A percentile compares a stretch with the other conserved stretches of the same genome.
phyloP scores from a whole-genome alignment of 2,113 vertebrate genomes.

The Geothlypis trichas region DNA sequence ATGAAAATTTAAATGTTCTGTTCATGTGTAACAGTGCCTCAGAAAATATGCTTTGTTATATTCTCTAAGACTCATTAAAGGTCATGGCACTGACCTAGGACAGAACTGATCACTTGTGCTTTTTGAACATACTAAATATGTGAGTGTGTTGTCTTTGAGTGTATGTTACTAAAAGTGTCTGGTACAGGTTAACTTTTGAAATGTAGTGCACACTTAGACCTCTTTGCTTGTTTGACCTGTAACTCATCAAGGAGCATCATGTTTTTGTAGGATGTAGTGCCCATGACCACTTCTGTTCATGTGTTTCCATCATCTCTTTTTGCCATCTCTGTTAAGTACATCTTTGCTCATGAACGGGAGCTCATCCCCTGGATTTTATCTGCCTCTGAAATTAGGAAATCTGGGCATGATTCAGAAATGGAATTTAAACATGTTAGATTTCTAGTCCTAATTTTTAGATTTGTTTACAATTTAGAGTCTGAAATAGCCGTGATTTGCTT shows the following conservation, averaged over 20 bases:
- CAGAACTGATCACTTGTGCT: neutral
- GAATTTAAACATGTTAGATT: neutral
- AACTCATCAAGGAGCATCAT: neutral
- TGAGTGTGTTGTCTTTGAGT: neutral
- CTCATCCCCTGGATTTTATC: neutral
- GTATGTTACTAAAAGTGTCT: neutral
- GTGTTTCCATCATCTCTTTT: neutral
- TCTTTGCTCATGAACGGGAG: neutral
- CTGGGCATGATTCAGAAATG: neutral
- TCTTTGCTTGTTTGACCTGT: neutral
- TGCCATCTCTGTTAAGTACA: rapidly evolving
- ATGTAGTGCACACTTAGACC: neutral
- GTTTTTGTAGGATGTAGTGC: neutral
- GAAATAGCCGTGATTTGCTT: neutral
- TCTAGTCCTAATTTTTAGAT: neutral
- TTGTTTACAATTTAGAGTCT: neutral
- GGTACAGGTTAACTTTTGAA: neutral
- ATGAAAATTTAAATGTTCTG: neutral
- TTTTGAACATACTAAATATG: neutral
- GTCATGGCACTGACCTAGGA: neutral
- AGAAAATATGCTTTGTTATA: neutral
- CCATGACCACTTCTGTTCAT: neutral
- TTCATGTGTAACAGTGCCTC: neutral
- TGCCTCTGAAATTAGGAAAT: neutral
- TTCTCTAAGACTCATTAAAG: neutral